Conservation (phyloP, 1,140 invertebrate species). For the Pseudomyrmex dendroicus region DNA sequence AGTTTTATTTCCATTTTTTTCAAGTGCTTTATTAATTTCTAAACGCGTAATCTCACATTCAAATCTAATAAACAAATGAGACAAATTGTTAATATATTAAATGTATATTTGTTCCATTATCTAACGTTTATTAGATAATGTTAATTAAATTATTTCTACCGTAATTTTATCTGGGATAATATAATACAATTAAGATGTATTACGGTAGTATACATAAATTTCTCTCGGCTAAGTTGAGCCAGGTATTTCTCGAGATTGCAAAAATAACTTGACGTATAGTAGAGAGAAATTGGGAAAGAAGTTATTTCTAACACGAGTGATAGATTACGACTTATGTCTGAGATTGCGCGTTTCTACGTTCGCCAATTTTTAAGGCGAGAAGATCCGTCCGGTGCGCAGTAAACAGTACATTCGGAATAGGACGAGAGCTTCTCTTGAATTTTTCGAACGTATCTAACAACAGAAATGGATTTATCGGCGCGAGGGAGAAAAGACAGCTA, state of each 20-base stretch:
- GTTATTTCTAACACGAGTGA: conserved; percentile 30
- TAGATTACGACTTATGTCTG: conserved; percentile 15
- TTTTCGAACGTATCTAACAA: conserved; percentile 41
- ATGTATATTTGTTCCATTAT: too few relatives aligned
- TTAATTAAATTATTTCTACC: neutral
- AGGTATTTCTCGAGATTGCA: conserved; percentile 10
- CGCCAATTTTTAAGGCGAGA: conserved; percentile 4
- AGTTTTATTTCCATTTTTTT: too few relatives aligned
- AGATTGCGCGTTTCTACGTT: conserved; percentile 16
- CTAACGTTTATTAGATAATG: too few relatives aligned
- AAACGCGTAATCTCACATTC: neutral
- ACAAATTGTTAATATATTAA: too few relatives aligned
- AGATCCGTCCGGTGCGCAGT: neutral
- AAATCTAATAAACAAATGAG: too few relatives aligned
- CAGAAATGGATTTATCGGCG: conserved; percentile 62
- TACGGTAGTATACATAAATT: neutral
- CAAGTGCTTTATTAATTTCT: neutral
- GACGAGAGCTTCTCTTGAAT: conserved; percentile 40
- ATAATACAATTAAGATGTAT: neutral
- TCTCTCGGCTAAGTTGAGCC: neutral
- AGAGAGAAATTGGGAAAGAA: conserved; percentile 30
- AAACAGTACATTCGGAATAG: conserved; percentile 15
- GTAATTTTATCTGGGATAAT: neutral
- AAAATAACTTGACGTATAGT: conserved; percentile 6
- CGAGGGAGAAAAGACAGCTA: conserved; percentile 57